phyloP scores from a whole-genome alignment of 2,797 vertebrate species.

The Phrynocephalus guinanensis region DNA sequence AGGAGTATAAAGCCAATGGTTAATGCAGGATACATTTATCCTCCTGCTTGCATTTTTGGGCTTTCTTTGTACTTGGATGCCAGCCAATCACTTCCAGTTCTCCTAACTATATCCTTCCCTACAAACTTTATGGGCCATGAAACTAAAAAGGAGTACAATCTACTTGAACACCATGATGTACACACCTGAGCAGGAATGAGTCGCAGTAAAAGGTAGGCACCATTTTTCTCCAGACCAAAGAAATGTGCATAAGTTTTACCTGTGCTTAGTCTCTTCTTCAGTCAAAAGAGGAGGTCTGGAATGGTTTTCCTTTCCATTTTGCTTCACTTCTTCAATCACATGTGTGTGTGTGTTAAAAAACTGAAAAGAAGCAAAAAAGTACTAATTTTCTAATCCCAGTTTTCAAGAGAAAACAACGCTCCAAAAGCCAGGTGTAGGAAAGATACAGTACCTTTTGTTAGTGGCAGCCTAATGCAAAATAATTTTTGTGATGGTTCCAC shows the following conservation, averaged over 20 bases:
- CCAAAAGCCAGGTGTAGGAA: conserved; percentile 53
- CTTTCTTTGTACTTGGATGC: background rate
- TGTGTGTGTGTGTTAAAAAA: too few relatives aligned
- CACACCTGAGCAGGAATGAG: background rate
- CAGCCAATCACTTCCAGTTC: background rate
- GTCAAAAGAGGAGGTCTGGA: too few relatives aligned
- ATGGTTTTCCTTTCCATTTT: too few relatives aligned
- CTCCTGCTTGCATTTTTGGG: too few relatives aligned
- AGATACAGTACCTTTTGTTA: conserved; percentile 22
- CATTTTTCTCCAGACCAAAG: background rate
- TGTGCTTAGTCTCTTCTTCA: background rate
- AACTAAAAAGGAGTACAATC: conserved; percentile 25
- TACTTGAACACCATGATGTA: background rate
- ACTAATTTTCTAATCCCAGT: conserved; percentile 15
- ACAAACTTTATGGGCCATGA: background rate
- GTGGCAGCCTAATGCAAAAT: conserved; percentile 63
- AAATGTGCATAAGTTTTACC: background rate
- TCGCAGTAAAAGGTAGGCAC: background rate
- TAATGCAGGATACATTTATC: too few relatives aligned
- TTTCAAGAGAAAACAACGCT: conserved; percentile 43
- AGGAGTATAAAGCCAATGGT: too few relatives aligned
- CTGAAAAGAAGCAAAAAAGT: too few relatives aligned
- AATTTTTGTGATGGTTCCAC: conserved; percentile 72
- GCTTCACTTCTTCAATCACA: too few relatives aligned
- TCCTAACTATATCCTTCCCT: background rate